A percentile compares a stretch with the other conserved stretches of the same genome.
These are phyloP conservation scores for Dioctria rufipes DNA, from an alignment of 2,888 invertebrate species.

Conservation along the genomic window DNA sequence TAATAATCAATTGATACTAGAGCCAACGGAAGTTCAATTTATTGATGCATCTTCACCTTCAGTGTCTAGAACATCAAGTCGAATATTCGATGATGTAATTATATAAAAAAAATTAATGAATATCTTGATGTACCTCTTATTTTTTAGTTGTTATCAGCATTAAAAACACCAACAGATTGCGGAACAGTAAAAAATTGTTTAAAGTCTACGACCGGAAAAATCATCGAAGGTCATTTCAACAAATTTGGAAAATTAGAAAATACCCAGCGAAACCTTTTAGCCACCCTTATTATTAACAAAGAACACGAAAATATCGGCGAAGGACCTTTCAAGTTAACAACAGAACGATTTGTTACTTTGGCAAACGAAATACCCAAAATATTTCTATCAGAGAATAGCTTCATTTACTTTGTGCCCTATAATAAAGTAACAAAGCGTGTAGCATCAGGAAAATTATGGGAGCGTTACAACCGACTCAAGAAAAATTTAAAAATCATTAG, in stretches of 20 bases:
- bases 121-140: not conserved
- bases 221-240: constrained; percentile 17
- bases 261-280: constrained; percentile 1
- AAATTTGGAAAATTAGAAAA: constrained; percentile 27
- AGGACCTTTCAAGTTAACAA: constrained; percentile 7
- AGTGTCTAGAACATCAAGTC: constrained; percentile 11
- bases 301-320: constrained; percentile 18
- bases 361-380: constrained; percentile 14
- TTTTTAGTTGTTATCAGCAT: not conserved
- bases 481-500: constrained; percentile 5
- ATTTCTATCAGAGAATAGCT: not conserved
- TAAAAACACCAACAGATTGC: not conserved
- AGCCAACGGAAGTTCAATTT: constrained; percentile 7
- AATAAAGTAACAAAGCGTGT: not conserved
- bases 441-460: constrained; percentile 5
- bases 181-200: constrained; percentile 8
- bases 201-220: constrained; percentile 18
- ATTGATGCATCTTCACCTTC: constrained; percentile 13
- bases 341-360: constrained; percentile 17
- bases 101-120: not conserved
- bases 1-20: not conserved
- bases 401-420: constrained; percentile 1
- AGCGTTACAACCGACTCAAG: constrained; percentile 6
- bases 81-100: constrained; percentile 12
- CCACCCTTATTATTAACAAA: constrained; percentile 15